Base-by-base conservation (phyloP, 2,113 vertebrate species). In the Vulpes vulpes region DNA sequence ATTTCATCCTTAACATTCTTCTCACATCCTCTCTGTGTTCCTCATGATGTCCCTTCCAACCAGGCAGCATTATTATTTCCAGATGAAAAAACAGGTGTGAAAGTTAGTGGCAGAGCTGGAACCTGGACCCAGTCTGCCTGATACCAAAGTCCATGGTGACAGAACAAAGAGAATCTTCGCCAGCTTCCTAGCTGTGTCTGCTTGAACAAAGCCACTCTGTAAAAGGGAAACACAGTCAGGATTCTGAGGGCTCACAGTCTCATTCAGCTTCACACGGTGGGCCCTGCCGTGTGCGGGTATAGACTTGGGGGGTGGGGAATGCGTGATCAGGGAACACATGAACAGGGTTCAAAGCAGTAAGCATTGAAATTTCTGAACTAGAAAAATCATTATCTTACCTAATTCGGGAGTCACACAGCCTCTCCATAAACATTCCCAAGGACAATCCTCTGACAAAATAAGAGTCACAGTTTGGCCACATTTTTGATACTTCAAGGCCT, bases 341-440 rank as follows among this genome's bases (percentile, higher is more conserved):
- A 91, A 74, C 65, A 82, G 79, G 59, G 95, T 81, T 95, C 96
- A 94, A 92, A 96, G 82, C 71, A 60, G 80, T 76, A 94, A 92
- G 74, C 8, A 1, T 49, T 78, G 87, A 94, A 78, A 43, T 86
- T 96, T 95, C 91, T 86, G 91, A 97, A 89, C 93, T 97, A 91
- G 93, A 96, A 96, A 96, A 96, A 84, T 80, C 93, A 96, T 91
- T 85, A 92, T 96, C 60, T 55, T 86, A 95, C 67, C 91, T 91
- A 96, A 32, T 35, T 88, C 80, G 92, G 89, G 78, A 97, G 79
- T 86, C 94, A 96, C 11, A 5, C 20, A n/a, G 35, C 30, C 59
- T 82, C 71, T 55, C n/a, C 0, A 25, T 65, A 96, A 98, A 97
- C 85, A 96, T 91, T 95, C 73, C 89, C 92, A 89, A 91, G 65